A percentile compares a stretch with the other conserved stretches of the same genome.
Evolutionary conservation across 2,888 invertebrate genomes (phyloP).

Genomic region (Hipparchia semele): DNA sequence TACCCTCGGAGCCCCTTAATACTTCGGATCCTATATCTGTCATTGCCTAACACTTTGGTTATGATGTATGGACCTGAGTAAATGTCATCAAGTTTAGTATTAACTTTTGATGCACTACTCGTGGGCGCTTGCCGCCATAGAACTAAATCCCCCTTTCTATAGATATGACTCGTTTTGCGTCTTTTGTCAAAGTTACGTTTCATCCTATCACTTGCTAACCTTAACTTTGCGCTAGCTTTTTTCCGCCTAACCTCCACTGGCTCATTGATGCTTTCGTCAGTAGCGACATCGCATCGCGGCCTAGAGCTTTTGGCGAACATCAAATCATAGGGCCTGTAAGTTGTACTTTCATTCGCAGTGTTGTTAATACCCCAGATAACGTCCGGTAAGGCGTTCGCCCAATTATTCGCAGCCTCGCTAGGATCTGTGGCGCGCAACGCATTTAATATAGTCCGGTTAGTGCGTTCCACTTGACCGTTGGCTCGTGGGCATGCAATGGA

Average conservation of each 20-base stretch:
- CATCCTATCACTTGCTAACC: conserved; percentile 24
- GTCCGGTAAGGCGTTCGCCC: conserved; percentile 41
- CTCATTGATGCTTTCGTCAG: no score
- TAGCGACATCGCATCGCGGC: no score
- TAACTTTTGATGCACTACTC: conserved; percentile 35
- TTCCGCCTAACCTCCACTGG: no score
- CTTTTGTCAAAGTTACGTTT: conserved; percentile 39
- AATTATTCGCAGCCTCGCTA: conserved; percentile 42
- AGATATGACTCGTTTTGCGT: conserved; percentile 32
- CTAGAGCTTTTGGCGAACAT: not conserved
- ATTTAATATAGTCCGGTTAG: conserved; percentile 42
- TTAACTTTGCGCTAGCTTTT: not conserved
- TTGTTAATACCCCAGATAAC: conserved; percentile 47
- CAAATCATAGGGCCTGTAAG: not conserved
- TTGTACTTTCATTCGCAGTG: conserved; percentile 38
- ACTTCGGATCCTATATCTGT: not conserved
- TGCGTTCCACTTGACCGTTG: conserved; percentile 46
- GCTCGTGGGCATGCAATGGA: conserved; percentile 43
- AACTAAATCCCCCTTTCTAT: conserved; percentile 42
- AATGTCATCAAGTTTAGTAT: conserved; percentile 40
- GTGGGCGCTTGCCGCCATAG: conserved; percentile 41
- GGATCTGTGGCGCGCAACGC: conserved; percentile 41
- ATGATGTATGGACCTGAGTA: conserved; percentile 1
- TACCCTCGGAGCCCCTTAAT: not conserved
- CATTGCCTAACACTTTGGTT: not conserved